phyloP scores from a whole-genome alignment of 2,113 vertebrate genomes.

The Lagopus leucura region DNA sequence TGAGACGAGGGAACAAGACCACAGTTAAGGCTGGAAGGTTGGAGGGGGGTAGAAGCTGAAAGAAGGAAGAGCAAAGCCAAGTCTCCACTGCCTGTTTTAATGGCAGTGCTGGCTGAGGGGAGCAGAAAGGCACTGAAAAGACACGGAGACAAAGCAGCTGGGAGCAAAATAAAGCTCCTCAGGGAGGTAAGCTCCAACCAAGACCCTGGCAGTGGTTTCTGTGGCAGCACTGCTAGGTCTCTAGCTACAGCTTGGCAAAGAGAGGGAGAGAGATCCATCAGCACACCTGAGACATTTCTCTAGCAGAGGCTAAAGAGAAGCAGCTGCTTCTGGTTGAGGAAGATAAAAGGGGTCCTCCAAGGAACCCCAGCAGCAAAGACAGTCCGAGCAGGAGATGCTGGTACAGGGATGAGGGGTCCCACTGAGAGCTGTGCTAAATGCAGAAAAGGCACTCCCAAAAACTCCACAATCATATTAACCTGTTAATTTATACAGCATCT shows the following conservation, averaged over 20 bases:
- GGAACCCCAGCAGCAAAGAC: not conserved
- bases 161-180: not conserved
- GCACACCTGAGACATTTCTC: not conserved
- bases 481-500: constrained; percentile 81
- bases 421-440: constrained; percentile 33
- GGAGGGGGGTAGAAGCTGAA: not conserved
- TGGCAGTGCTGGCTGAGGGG: not conserved
- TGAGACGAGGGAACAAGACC: not conserved
- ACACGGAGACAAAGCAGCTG: not conserved
- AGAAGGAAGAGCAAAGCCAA: not conserved
- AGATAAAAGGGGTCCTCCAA: not conserved
- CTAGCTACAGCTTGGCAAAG: not conserved
- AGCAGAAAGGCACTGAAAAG: not conserved
- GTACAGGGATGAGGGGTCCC: not conserved
- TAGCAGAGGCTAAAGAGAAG: not conserved
- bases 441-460: not conserved
- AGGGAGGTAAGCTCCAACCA: not conserved
- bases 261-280: not conserved
- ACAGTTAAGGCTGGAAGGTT: not conserved
- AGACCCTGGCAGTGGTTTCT: not conserved
- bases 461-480: constrained; percentile 39
- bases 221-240: not conserved
- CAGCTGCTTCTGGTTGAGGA: not conserved
- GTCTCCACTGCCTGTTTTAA: not conserved
- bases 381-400: not conserved